Conservation (phyloP, 2,113 vertebrate species). For the Nycticorax nycticorax region DNA sequence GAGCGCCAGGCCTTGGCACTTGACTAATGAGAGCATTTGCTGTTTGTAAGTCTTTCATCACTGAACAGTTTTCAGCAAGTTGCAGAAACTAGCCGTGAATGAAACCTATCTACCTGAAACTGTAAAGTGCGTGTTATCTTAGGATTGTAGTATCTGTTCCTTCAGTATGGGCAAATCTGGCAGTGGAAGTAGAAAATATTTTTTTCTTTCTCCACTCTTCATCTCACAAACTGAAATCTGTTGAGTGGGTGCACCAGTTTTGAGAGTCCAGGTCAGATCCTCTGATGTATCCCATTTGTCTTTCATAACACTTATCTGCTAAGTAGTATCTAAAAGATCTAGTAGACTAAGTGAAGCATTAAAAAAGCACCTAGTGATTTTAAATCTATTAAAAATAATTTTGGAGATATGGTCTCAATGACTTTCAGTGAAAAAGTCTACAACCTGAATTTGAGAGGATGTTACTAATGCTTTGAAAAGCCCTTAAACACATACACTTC, state of each 20-base stretch:
- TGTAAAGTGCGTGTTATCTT: not conserved
- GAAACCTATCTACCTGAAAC: not conserved
- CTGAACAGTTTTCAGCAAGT: not conserved
- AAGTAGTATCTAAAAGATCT: not conserved
- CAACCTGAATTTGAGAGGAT: not conserved
- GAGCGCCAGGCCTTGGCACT: accelerated
- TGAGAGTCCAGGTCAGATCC: not conserved
- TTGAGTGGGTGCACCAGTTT: not conserved
- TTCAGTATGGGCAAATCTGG: not conserved
- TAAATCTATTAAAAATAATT: not conserved
- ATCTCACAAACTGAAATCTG: not conserved
- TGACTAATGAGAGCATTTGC: not conserved
- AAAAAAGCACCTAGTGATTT: not conserved
- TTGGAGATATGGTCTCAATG: not conserved
- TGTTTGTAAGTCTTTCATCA: not conserved
- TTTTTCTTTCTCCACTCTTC: not conserved
- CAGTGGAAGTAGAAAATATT: not conserved
- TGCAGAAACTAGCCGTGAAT: not conserved
- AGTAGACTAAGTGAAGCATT: not conserved
- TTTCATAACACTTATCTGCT: not conserved
- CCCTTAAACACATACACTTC: not conserved
- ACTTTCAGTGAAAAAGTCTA: not conserved
- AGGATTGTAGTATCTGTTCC: not conserved
- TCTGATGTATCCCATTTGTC: not conserved
- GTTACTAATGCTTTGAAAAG: not conserved